Evolutionary conservation across 2,797 vertebrate species (phyloP).

Genomic region (Limosa lapponica): DNA sequence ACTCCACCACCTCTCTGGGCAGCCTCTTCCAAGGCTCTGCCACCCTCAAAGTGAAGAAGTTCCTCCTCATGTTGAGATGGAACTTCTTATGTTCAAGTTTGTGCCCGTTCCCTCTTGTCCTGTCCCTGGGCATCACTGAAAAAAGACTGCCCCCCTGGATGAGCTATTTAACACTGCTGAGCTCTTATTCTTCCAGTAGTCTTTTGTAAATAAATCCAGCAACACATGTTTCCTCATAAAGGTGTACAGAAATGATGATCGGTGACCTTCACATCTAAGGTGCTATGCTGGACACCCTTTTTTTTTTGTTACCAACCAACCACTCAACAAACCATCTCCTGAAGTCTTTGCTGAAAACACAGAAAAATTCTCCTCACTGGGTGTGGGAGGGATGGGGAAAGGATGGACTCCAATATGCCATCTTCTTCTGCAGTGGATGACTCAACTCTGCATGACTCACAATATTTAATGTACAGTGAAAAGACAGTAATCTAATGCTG

Average conservation of each 20-base stretch:
- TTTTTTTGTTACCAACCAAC: background rate
- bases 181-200: background rate
- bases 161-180: background rate
- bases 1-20: no score
- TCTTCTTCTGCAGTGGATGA: constrained; percentile 41
- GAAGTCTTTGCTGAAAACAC: background rate
- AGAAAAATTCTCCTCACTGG: background rate
- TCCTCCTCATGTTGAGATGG: no score
- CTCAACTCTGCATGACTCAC: constrained; percentile 54
- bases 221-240: background rate
- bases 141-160: background rate
- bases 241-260: background rate
- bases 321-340: background rate
- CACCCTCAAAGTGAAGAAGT: no score
- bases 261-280: background rate
- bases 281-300: background rate
- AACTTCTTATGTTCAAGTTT: no score
- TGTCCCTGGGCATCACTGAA: no score
- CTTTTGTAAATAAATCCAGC: background rate
- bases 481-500: constrained; percentile 36
- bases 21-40: no score
- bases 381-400: background rate
- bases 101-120: no score
- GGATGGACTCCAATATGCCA: background rate
- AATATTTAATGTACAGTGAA: constrained; percentile 37